These are phyloP conservation scores for Geotrypetes seraphini DNA, from an alignment of 2,797 vertebrate genomes.

Conservation along the genomic window DNA sequence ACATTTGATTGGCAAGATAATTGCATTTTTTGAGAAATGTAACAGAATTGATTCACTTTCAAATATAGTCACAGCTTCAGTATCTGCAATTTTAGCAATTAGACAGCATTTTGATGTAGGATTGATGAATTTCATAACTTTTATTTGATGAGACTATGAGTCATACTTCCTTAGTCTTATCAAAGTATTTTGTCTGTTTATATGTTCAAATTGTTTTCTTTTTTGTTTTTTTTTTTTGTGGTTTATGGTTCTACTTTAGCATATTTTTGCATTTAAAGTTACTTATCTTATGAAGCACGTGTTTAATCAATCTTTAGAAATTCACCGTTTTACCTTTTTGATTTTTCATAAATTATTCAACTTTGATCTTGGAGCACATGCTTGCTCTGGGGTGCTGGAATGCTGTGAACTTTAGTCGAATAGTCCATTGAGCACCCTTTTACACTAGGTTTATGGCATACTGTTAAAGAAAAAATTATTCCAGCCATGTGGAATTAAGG, in stretches of 20 bases:
- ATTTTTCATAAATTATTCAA: constrained; percentile 8
- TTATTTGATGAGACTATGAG: background rate
- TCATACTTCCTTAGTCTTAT: constrained; percentile 4
- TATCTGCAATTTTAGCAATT: background rate
- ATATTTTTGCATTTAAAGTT: constrained; percentile 22
- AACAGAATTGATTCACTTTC: too few species aligned
- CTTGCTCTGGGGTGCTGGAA: background rate
- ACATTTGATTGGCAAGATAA: too few species aligned
- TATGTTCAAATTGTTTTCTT: constrained; percentile 5
- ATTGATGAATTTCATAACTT: background rate
- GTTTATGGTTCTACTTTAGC: constrained; percentile 13
- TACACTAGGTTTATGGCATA: background rate
- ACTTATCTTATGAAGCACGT: background rate
- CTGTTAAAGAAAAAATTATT: background rate
- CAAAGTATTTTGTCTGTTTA: constrained; percentile 4
- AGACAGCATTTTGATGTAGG: background rate
- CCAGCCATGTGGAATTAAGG: too few species aligned
- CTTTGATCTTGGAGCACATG: constrained; percentile 10
- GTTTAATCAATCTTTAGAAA: constrained; percentile 8
- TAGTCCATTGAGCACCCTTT: background rate
- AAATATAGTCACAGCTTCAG: too few species aligned
- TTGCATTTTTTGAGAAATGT: too few species aligned
- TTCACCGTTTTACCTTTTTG: background rate
- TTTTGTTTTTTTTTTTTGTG: too few species aligned
- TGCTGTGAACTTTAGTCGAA: background rate